Base-by-base conservation (phyloP, 2,113 vertebrate genomes). In the Pelmatolapia mariae region DNA sequence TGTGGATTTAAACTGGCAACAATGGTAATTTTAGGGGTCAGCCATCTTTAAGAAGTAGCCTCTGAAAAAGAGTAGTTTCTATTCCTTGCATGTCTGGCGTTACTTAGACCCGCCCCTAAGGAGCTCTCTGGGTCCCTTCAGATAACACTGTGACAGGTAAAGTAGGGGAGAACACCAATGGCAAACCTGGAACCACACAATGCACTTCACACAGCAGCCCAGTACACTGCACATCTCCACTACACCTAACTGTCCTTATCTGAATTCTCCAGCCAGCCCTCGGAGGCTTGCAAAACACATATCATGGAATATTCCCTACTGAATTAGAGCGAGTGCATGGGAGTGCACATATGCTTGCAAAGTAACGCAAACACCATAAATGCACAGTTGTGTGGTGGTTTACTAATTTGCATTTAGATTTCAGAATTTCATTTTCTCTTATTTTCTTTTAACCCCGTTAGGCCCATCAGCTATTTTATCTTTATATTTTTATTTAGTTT, bases 321-420 rank as follows among this genome's bases (percentile, higher is more conserved):
- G 79, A 90, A 90, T 90, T 84, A 66, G 76, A 29, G 19, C 24
- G 56, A 19, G 22, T 53, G 86, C 86, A 82, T 78, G 79, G 57
- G 63, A 54, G 82, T 66, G 50, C 86, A 87, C 81, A 83, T 83
- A 80, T 87, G 84, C 4, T 7, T 68, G 73, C 45, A 85, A 86
- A 88, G 80, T 82, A 85, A 82, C 79, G 79, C 85, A 85, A 73
- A 85, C 81, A 24, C 45, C 29, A 79, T 82, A 66, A 86, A 88
- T 88, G 80, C 40, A 83, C 33, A 85, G 71, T 82, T 89, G 73
- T 89, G 57, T 81, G 50, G 31, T 29, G 81, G 56, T 85, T 93
- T 94, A 91, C 76, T 81, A 92, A 95, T 95, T 95, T 95, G 87
- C 92, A 94, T 93, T 93, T 94, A 91, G 87, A 95, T 93, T 89